Conservation (phyloP, 2,113 vertebrate species). For the Procavia capensis region DNA sequence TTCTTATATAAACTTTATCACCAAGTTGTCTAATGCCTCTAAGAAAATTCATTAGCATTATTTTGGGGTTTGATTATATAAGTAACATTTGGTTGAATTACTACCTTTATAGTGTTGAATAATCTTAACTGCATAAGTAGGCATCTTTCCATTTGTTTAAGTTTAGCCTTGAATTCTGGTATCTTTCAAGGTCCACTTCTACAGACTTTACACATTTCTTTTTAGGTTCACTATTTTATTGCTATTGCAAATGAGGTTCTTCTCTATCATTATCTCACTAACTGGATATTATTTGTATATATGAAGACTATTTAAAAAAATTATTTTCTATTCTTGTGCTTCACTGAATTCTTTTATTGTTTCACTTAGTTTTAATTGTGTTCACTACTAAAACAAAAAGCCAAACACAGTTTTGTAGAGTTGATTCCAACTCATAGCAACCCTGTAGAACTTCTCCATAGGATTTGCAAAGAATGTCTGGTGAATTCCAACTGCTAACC, state of each 20-base stretch:
- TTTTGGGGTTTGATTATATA: not conserved
- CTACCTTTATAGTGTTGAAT: not conserved
- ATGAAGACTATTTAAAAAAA: not conserved
- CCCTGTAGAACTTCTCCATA: too few species aligned
- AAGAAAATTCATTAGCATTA: not conserved
- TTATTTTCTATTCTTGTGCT: not conserved
- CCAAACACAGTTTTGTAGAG: too few species aligned
- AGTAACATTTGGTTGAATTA: not conserved
- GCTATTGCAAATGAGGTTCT: not conserved
- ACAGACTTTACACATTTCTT: not conserved
- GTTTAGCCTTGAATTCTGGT: not conserved
- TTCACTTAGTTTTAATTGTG: not conserved
- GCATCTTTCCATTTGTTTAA: not conserved
- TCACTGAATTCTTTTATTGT: not conserved
- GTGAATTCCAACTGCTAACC: too few species aligned
- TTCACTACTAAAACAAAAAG: not conserved
- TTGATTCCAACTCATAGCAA: too few species aligned
- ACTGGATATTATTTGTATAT: not conserved
- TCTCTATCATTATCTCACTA: not conserved
- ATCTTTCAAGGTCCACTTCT: not conserved
- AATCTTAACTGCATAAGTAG: not conserved
- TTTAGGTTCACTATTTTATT: not conserved
- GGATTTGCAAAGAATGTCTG: too few species aligned
- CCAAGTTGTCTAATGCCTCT: not conserved
- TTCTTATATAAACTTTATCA: not conserved